Conservation (phyloP, 2,888 invertebrate species). For the Gerris lacustris region DNA sequence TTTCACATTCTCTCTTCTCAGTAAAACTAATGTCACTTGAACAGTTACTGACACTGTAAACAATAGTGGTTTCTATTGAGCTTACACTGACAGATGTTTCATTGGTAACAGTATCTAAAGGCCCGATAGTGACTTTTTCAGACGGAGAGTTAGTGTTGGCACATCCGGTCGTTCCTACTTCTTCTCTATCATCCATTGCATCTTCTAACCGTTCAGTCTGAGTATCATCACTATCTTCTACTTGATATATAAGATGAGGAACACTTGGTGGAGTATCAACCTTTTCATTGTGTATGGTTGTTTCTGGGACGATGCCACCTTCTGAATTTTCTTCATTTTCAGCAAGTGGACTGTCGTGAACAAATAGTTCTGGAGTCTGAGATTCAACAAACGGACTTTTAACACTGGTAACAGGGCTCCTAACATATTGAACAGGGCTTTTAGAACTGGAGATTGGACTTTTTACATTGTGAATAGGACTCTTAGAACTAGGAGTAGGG, state of each 20-base stretch:
- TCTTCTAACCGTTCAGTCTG: neutral
- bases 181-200: neutral
- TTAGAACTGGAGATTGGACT: neutral
- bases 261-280: slow-evolving; percentile 5
- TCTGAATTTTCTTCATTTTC: neutral
- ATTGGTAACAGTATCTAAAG: neutral
- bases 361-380: neutral
- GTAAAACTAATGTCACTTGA: slow-evolving; percentile 2
- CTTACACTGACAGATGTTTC: slow-evolving; percentile 11
- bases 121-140: neutral
- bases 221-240: slow-evolving; percentile 9
- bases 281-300: neutral
- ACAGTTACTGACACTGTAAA: slow-evolving; percentile 4
- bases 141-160: neutral
- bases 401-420: neutral
- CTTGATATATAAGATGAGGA: neutral
- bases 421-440: neutral
- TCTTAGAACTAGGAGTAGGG: neutral
- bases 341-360: neutral
- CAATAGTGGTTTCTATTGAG: slow-evolving; percentile 6
- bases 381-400: neutral
- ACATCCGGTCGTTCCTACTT: neutral
- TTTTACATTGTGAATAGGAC: neutral
- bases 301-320: neutral
- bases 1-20: slow-evolving; percentile 5